Conservation (phyloP, 2,888 invertebrate genomes). For the Plebejus argus region DNA sequence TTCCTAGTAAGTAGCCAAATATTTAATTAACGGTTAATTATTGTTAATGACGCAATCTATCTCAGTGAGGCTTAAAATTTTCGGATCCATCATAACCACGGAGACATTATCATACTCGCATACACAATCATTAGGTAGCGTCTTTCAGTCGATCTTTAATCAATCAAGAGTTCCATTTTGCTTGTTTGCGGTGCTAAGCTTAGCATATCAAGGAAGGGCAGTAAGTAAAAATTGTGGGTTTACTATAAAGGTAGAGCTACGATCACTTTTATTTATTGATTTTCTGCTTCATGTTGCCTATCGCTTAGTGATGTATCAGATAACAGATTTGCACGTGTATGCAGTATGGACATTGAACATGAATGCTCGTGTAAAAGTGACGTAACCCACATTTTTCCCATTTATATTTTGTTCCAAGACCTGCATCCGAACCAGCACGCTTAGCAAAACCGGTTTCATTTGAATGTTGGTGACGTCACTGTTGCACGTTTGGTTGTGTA, state of each 20-base stretch:
- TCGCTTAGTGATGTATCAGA: not conserved
- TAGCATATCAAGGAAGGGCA: conserved; percentile 11
- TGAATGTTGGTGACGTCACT: not conserved
- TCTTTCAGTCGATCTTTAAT: not conserved
- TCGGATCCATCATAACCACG: not conserved
- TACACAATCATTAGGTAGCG: not conserved
- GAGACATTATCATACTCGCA: not conserved
- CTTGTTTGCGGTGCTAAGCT: conserved; percentile 14
- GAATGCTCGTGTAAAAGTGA: conserved; percentile 9
- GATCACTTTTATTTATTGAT: not conserved
- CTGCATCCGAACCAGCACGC: not conserved
- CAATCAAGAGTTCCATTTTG: not conserved
- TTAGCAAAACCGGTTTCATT: not conserved
- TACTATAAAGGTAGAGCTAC: not conserved
- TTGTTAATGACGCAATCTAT: not conserved
- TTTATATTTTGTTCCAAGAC: not conserved
- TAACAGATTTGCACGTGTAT: conserved; percentile 4
- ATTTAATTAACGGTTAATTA: not conserved
- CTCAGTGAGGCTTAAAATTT: not conserved
- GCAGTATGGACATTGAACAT: not conserved
- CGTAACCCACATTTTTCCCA: conserved; percentile 5
- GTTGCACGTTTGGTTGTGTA: not conserved
- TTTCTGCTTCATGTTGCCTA: not conserved
- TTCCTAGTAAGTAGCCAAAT: conserved; percentile 24
- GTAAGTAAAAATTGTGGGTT: not conserved